Conservation (phyloP, 2,888 invertebrate genomes). For the Sinhomidia bicolor region DNA sequence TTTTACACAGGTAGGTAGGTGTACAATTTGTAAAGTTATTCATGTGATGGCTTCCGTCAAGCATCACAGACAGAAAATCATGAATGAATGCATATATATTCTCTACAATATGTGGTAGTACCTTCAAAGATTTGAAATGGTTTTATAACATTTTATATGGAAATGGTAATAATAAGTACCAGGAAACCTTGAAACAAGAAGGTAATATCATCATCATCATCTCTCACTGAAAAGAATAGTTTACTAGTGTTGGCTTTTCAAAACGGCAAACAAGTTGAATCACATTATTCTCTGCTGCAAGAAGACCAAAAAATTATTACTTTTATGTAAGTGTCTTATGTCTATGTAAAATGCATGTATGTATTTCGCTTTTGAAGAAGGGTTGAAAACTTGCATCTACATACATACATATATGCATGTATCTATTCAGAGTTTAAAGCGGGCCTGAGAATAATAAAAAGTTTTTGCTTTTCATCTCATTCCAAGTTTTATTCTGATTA, state of each 20-base stretch:
- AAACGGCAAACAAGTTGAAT: background rate
- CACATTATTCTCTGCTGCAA: background rate
- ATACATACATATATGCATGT: too few relatives aligned
- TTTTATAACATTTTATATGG: background rate
- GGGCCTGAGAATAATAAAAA: slow-evolving; percentile 8
- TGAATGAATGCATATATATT: slow-evolving; percentile 15
- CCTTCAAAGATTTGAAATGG: background rate
- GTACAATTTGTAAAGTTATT: too few relatives aligned
- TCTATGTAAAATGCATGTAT: too few relatives aligned
- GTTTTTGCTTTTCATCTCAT: slow-evolving; percentile 48
- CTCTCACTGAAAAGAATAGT: background rate
- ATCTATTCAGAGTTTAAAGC: background rate
- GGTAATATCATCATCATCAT: too few relatives aligned
- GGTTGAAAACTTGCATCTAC: background rate
- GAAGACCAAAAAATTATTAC: background rate
- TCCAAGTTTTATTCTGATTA: slow-evolving; percentile 23
- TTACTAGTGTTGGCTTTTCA: background rate
- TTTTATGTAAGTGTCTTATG: too few relatives aligned
- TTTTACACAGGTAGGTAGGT: background rate
- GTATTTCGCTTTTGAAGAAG: background rate
- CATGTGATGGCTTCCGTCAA: too few relatives aligned
- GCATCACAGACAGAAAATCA: too few relatives aligned
- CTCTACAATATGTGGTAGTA: background rate
- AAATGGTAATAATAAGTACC: too few relatives aligned
- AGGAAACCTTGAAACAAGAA: background rate